Evolutionary conservation across 2,113 vertebrate genomes (phyloP).

Genomic region (Arizona elegans): DNA sequence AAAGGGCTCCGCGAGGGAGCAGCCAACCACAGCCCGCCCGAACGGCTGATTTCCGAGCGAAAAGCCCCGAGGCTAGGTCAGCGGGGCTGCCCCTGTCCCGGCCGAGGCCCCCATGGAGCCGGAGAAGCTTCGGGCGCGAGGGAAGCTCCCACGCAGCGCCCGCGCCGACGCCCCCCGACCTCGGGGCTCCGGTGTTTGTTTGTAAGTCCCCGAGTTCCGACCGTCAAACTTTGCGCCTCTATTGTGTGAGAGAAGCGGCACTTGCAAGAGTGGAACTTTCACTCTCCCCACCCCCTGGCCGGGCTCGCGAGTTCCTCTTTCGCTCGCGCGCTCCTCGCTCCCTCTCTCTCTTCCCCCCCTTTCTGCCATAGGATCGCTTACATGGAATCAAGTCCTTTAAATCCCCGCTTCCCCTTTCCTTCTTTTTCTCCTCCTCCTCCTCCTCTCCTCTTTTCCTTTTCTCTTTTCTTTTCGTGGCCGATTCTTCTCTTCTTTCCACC

Average conservation of each 20-base stretch:
- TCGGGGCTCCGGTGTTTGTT: not conserved
- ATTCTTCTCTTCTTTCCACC: slow-evolving; percentile 70
- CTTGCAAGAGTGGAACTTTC: slow-evolving; percentile 33
- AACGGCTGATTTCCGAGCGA: not conserved
- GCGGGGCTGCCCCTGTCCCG: not conserved
- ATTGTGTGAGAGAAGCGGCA: slow-evolving; percentile 45
- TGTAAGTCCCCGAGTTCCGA: not conserved
- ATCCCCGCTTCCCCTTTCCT: slow-evolving; percentile 53
- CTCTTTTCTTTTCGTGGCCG: not conserved
- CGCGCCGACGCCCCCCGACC: not conserved
- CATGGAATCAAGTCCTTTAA: slow-evolving; percentile 70
- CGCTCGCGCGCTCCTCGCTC: slow-evolving; percentile 3
- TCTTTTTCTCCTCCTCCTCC: slow-evolving; percentile 50
- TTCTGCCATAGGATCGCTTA: slow-evolving; percentile 67
- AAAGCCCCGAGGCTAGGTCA: not conserved
- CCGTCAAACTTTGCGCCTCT: slow-evolving; percentile 43
- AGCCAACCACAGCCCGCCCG: not conserved
- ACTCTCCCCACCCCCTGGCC: slow-evolving; percentile 24
- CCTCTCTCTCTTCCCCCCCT: slow-evolving; percentile 23
- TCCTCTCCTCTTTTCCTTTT: slow-evolving; percentile 6
- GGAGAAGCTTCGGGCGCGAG: not conserved
- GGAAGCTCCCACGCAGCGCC: not conserved
- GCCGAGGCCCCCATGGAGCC: not conserved
- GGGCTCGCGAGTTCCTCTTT: slow-evolving; percentile 26
- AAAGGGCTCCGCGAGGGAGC: not conserved